Conservation (phyloP, 2,888 invertebrate genomes). For the Lysandra coridon region DNA sequence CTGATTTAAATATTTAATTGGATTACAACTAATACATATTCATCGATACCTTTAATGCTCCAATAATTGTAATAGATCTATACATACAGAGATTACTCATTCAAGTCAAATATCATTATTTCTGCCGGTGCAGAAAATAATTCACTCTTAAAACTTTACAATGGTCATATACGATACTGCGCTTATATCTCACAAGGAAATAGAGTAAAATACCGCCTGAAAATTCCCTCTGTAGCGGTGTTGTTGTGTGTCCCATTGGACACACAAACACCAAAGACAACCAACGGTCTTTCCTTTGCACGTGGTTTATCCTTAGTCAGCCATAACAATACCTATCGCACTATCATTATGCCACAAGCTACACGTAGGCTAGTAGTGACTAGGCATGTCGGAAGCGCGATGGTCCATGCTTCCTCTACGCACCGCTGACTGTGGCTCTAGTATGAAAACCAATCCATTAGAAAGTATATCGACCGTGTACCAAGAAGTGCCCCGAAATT, state of each 20-base stretch:
- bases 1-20: not conserved
- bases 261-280: not conserved
- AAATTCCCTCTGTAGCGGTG: not conserved
- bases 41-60: not conserved
- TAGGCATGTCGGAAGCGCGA: not conserved
- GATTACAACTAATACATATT: not conserved
- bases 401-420: conserved; percentile 25
- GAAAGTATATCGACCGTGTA: not conserved
- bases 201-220: no score
- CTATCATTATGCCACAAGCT: not conserved
- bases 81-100: not conserved
- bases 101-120: not conserved
- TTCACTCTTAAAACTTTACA: not conserved
- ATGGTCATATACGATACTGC: not conserved
- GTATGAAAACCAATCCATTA: conserved; percentile 1
- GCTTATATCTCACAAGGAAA: no score
- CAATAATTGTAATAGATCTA: not conserved
- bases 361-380: not conserved
- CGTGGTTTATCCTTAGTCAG: not conserved
- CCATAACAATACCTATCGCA: not conserved
- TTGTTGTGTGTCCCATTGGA: no score
- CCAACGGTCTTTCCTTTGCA: not conserved
- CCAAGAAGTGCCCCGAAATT: not conserved
- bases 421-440: not conserved
- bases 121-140: not conserved